These are phyloP conservation scores for Hirtodrosophila trivittata DNA, from an alignment of 2,888 invertebrate species.

Conservation along the genomic window DNA sequence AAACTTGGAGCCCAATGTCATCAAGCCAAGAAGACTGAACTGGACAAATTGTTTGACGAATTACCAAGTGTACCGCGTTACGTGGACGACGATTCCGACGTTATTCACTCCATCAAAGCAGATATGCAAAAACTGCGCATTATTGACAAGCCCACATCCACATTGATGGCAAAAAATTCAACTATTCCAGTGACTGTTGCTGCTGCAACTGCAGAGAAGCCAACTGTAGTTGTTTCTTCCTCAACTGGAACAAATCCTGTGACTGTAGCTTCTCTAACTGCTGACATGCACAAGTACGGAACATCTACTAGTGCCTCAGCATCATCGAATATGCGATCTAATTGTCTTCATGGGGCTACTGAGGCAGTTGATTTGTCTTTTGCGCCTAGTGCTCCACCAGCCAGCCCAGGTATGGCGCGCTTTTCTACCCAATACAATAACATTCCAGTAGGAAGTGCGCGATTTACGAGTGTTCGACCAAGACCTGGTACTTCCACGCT, in stretches of 20 bases:
- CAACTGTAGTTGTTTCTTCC: too few species aligned
- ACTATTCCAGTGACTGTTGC: not conserved
- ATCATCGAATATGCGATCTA: too few species aligned
- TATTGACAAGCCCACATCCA: not conserved
- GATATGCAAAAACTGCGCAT: constrained; percentile 36
- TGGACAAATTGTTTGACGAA: constrained; percentile 59
- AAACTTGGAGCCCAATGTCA: constrained; percentile 16
- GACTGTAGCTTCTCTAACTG: too few species aligned
- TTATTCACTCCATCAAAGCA: constrained; percentile 18
- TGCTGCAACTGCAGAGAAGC: not conserved
- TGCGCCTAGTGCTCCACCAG: constrained; percentile 15
- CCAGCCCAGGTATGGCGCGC: not conserved
- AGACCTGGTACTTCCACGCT: too few species aligned
- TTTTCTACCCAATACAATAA: constrained; percentile 6
- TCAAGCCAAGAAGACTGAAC: constrained; percentile 24
- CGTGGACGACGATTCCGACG: constrained; percentile 20
- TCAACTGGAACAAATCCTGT: too few species aligned
- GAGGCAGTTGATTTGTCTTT: too few species aligned
- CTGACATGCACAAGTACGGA: too few species aligned
- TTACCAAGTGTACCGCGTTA: constrained; percentile 56
- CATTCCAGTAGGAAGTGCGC: constrained; percentile 6
- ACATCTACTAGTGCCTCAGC: too few species aligned
- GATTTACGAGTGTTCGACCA: constrained; percentile 4
- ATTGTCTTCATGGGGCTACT: too few species aligned
- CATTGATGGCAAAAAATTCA: too few species aligned